These are phyloP conservation scores for Sebastes miniatus DNA, from an alignment of 2,797 vertebrate species.

Conservation along the genomic window DNA sequence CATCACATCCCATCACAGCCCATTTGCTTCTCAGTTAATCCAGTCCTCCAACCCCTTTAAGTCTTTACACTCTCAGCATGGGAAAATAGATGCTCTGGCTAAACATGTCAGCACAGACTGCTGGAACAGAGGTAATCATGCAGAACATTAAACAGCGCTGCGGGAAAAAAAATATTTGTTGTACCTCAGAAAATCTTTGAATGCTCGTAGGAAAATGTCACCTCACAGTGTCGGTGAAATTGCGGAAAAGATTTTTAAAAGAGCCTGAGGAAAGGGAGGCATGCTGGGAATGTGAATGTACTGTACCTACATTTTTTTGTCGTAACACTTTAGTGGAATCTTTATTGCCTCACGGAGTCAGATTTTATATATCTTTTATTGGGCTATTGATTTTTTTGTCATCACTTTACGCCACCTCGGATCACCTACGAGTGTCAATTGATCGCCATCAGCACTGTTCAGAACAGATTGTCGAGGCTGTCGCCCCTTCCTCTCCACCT, in stretches of 20 bases:
- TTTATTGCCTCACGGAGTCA: slow-evolving; percentile 19
- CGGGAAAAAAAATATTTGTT: slow-evolving; percentile 34
- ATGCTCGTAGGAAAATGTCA: slow-evolving; percentile 26
- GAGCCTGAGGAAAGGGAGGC: not conserved
- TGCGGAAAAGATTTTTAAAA: slow-evolving; percentile 15
- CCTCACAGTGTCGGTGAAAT: slow-evolving; percentile 15
- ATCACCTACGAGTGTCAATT: slow-evolving; percentile 13
- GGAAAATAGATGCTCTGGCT: slow-evolving; percentile 51
- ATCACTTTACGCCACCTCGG: slow-evolving; percentile 22
- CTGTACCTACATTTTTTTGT: not conserved
- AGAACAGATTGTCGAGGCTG: slow-evolving; percentile 11
- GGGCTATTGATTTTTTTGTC: slow-evolving; percentile 33
- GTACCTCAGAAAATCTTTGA: slow-evolving; percentile 37
- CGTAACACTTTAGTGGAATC: not conserved
- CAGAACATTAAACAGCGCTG: slow-evolving; percentile 59
- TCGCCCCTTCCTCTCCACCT: not conserved
- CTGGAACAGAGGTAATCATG: slow-evolving; percentile 55
- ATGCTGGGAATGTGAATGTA: slow-evolving; percentile 37
- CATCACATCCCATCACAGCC: slow-evolving; percentile 72
- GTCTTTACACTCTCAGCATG: slow-evolving; percentile 57
- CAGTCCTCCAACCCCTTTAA: slow-evolving; percentile 45
- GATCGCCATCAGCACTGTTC: slow-evolving; percentile 7
- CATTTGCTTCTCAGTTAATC: slow-evolving; percentile 71
- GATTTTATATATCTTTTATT: slow-evolving; percentile 25
- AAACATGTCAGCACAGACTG: slow-evolving; percentile 52